Base-by-base conservation (phyloP, 2,113 vertebrate genomes). In the Ginglymostoma cirratum region DNA sequence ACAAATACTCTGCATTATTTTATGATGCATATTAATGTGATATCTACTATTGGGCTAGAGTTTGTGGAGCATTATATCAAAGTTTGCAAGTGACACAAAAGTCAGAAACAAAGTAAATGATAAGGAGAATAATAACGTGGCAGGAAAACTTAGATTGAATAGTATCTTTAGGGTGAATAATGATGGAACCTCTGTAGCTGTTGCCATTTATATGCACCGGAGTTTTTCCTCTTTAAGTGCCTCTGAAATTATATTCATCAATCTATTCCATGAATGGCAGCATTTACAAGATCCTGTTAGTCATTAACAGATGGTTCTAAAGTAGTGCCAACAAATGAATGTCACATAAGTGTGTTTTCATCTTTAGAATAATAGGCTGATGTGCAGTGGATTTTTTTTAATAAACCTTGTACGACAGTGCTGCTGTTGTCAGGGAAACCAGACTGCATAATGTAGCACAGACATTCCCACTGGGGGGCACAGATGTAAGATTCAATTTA, bases 221-320 rank as follows among this genome's bases (percentile, higher is more conserved):
- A 45, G n/a, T 42, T 94, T 94, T 90, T 30, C 27, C 67, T 70
- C 61, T 69, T 66, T 69, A 69, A 94, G 42, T 45, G 34, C 24
- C 66, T 94, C 66, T 42, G 92, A 7, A 94, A 67, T 69, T 12
- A 67, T 94, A 24, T 69, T 42, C 92, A 94, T 94, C 92, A 94
- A 94, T 94, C 92, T 42, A 8, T 94, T 66, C 10, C 65, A 42
- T 23, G 69, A 42, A 69, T 14, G 67, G 42, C 67, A 70, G 67
- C n/a, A 45, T 94, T 94, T 94, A 27, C 65, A 69, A 94, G 3
- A 94, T 45, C 67, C n/a, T 21, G 38, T 45, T 94, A 34, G 61
- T 94, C 92, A 94, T 94, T 94, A 42, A 69, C 92, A 94, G 92
- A 94, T 94, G 92, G 90, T 69, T 94, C 67, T 42, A 69, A 70